phyloP scores from a whole-genome alignment of 1,140 invertebrate species.

The Hyles euphorbiae region DNA sequence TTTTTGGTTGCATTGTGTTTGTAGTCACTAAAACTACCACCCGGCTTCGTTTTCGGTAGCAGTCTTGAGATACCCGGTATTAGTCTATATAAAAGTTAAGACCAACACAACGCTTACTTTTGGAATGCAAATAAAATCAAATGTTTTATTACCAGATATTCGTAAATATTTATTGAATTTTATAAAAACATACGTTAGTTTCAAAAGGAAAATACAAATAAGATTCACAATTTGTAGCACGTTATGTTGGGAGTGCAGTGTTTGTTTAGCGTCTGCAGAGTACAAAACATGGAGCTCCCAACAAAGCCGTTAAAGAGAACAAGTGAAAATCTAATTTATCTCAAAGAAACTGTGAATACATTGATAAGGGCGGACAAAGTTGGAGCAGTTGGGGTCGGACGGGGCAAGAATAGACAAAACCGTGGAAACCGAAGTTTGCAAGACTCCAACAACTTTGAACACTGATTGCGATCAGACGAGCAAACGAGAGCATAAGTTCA shows the following conservation, averaged over 20 bases:
- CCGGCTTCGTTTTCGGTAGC: too few species aligned
- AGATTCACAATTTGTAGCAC: too few species aligned
- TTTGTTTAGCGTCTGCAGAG: background rate
- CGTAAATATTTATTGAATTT: too few species aligned
- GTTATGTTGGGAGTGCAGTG: background rate
- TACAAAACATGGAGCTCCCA: background rate
- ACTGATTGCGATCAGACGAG: constrained; percentile 14
- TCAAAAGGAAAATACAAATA: too few species aligned
- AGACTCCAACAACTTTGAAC: background rate
- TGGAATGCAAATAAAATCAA: too few species aligned
- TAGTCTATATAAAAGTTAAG: too few species aligned
- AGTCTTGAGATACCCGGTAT: too few species aligned
- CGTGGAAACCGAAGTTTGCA: background rate
- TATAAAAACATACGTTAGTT: too few species aligned
- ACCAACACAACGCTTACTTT: too few species aligned
- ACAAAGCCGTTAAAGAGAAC: constrained; percentile 12
- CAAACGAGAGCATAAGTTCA: constrained; percentile 3
- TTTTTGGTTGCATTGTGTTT: too few species aligned
- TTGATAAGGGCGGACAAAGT: constrained; percentile 14
- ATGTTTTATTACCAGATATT: too few species aligned
- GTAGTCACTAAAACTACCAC: too few species aligned
- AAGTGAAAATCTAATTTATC: constrained; percentile 16
- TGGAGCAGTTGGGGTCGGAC: constrained; percentile 4
- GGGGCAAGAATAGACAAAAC: constrained; percentile 14
- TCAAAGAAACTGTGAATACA: constrained; percentile 10